Percentiles rank a stretch among this genome's conserved stretches.
Conservation (phyloP, 2,797 vertebrate species). For the Ficedula albicollis region DNA sequence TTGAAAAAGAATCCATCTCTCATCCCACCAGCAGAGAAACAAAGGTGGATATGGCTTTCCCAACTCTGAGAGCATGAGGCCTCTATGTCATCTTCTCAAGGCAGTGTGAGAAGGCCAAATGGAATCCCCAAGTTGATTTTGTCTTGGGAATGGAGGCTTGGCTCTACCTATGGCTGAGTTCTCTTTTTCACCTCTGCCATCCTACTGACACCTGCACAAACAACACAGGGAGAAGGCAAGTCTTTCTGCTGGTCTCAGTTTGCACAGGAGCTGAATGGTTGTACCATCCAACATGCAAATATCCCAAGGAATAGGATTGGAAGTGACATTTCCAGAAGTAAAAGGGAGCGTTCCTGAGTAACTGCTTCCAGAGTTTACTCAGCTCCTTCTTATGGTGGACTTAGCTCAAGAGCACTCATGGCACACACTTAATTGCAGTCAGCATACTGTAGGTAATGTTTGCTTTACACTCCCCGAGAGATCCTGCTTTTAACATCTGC, state of each 20-base stretch:
- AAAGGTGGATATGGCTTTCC: neutral
- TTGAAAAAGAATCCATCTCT: neutral
- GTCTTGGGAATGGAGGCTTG: neutral
- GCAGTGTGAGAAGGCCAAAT: neutral
- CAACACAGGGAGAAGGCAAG: neutral
- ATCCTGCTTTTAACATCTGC: neutral
- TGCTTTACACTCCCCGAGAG: neutral
- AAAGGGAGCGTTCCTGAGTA: fast-evolving
- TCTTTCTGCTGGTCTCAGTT: neutral
- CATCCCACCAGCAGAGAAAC: neutral
- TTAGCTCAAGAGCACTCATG: neutral
- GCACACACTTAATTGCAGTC: neutral
- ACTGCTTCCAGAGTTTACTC: neutral
- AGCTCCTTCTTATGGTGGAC: neutral
- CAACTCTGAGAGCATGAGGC: neutral
- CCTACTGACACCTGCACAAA: neutral
- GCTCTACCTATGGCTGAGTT: neutral
- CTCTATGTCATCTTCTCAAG: neutral
- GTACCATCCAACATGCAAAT: neutral
- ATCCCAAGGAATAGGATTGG: neutral
- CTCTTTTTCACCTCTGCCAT: neutral
- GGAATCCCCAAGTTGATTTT: neutral
- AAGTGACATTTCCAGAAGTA: neutral
- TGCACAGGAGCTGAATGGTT: neutral
- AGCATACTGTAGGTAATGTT: neutral